Evolutionary conservation across 2,888 invertebrate genomes (phyloP), one percentile per base, ranked within the genome.

Genomic region (Blera fallax): DNA sequence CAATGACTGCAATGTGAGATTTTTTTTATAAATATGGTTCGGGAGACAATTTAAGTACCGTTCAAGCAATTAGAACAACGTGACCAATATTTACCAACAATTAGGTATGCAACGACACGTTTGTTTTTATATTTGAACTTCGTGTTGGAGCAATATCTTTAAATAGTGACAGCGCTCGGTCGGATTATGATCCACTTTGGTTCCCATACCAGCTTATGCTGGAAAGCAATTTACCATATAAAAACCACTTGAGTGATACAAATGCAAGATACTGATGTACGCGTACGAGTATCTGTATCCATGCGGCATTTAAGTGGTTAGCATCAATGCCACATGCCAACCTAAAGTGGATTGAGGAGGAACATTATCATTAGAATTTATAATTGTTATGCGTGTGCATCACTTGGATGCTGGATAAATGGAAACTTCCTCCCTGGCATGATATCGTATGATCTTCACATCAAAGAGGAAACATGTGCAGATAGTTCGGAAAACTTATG

Each of bases 261-360:
- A 34, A 74, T 54, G 8, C 54, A 56, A 32, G 54, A 48, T 67
- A 58, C 14, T 29, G n/a, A 18, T 24, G 24, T 24, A 27, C 8
- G 4, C 0, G 16, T 32, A 37, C 6, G 14, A 16, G 37, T 43
- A 62, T 64, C 48, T 37, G 34, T 72, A 60, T 72, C 73, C 27
- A 37, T 29, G 1, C 27, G 48, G 34, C 64, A 21, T 52, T 73
- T 73, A 62, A 77, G 77, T 79, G 69, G 45, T 34, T 64, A 14
- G 79, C 72, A 56, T 56, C 40, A 48, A 18, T 50, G 70, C 79
- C 72, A 79, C 78, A 70, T 69, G 62, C 69, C 74, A 76, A 54
- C 48, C 54, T 21, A 56, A 64, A 81, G 60, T 69, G 81, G 69
- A 70, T 56, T 81, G 62, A 29, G 69, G 62, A 54, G 69, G 21